Evolutionary conservation across 2,888 invertebrate genomes (phyloP).

Genomic region (Tryphoninae sp.): DNA sequence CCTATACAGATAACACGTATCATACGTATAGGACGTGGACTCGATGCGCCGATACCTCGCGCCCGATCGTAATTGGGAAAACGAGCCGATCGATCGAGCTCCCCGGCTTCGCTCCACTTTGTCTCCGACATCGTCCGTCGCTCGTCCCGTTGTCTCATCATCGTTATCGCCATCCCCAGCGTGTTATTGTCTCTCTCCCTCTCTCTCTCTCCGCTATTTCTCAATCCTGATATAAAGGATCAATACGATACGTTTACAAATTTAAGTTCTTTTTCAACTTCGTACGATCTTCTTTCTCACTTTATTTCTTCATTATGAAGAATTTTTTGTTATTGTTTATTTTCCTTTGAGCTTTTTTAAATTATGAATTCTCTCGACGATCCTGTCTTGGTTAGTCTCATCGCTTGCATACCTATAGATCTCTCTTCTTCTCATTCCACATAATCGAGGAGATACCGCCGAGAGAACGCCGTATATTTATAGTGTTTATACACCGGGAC

Average conservation of each 20-base stretch:
- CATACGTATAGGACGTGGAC: background rate
- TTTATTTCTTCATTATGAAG: background rate
- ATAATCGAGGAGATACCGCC: conserved; percentile 45
- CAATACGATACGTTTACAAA: no score
- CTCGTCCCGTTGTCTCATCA: conserved; percentile 26
- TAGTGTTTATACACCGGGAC: conserved; percentile 73
- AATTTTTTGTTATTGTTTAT: background rate
- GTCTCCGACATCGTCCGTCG: conserved; percentile 30
- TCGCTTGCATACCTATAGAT: background rate
- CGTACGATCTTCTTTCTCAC: background rate
- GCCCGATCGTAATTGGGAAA: conserved; percentile 53
- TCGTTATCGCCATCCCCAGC: conserved; percentile 7
- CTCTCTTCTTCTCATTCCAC: conserved; percentile 4
- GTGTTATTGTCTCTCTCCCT: background rate
- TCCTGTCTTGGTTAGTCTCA: background rate
- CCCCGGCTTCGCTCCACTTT: conserved; percentile 39
- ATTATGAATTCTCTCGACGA: background rate
- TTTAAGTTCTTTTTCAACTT: no score
- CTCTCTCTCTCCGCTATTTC: background rate
- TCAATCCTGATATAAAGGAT: background rate
- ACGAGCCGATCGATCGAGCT: conserved; percentile 50
- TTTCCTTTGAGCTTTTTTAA: no score
- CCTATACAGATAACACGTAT: background rate
- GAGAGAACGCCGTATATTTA: conserved; percentile 71
- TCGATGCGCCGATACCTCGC: conserved; percentile 33